Percentiles rank a stretch among this genome's conserved stretches.
These are phyloP conservation scores for Cacoxenus indagator DNA, from an alignment of 2,888 invertebrate genomes.

Conservation along the genomic window DNA sequence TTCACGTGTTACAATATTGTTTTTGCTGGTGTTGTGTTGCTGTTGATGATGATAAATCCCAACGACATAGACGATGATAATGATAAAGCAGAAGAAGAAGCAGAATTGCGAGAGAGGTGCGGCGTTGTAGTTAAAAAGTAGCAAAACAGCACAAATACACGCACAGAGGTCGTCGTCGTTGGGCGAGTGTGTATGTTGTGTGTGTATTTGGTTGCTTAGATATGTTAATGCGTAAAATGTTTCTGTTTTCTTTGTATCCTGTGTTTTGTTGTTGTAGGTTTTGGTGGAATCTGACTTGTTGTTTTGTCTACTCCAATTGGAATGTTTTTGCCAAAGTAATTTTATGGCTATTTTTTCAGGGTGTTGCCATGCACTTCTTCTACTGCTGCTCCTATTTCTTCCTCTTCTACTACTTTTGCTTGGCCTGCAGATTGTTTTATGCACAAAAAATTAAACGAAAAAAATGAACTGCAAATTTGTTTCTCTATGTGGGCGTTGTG, in stretches of 20 bases:
- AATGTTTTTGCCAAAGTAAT: not conserved
- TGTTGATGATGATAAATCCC: slow-evolving; percentile 47
- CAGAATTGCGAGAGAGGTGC: slow-evolving; percentile 34
- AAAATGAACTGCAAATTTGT: too few relatives aligned
- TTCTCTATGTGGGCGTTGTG: too few relatives aligned
- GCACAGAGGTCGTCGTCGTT: not conserved
- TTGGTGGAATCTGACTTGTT: not conserved
- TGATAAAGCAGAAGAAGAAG: slow-evolving; percentile 22
- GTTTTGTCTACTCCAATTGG: not conserved
- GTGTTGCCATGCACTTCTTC: not conserved
- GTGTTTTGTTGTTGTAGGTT: not conserved
- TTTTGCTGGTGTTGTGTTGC: too few relatives aligned
- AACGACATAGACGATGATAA: not conserved
- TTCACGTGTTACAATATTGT: slow-evolving; percentile 75
- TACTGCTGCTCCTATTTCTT: not conserved
- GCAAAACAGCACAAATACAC: not conserved
- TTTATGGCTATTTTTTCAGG: not conserved
- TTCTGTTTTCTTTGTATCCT: not conserved
- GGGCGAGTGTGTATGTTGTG: not conserved
- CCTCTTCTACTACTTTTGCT: not conserved
- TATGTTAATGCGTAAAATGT: slow-evolving; percentile 39
- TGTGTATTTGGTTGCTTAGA: slow-evolving; percentile 36
- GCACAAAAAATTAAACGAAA: too few relatives aligned
- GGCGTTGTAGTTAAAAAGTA: too few relatives aligned
- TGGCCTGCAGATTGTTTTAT: too few relatives aligned